Evolutionary conservation across 2,113 vertebrate genomes (phyloP), one percentile per base, ranked within the genome.

Genomic region (Apteryx mantelli): DNA sequence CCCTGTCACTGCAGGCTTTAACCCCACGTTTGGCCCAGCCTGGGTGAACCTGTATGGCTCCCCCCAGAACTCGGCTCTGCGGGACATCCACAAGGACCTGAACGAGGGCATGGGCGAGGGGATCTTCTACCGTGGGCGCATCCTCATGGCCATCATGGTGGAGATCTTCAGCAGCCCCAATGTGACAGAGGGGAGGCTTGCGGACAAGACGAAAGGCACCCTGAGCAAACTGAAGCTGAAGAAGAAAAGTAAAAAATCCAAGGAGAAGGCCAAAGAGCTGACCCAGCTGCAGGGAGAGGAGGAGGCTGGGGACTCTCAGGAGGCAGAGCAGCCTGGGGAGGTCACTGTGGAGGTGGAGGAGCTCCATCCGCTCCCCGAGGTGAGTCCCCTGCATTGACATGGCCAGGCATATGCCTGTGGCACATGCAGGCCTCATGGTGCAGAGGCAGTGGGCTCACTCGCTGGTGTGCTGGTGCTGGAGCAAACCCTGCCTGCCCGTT

Each of bases 31-130:
- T 52, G 99, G 99, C 15, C 99, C 99, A 1, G 92, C 98, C 48
- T 99, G 99, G 99, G 96, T 99, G 48, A 99, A 99, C 83, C 97
- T 99, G 8, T 99, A 99, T 24, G 99, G 99, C 13, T 99, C 99
- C 2, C 98, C 99, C 11, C 98, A 98, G 94, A 99, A 99, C 93
- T 99, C 98, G 1, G 96, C 98, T 4, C 97, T 99, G 22, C 38
- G 98, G 82, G 99, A 99, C 11, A 38, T 98, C 71, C 98, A 99
- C 94, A 98, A 97, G 92, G 98, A 98, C 89, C 97, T 99, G 95
- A 99, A 99, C 1, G 98, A 99, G 97, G 99, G 99, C 24, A 74
- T 98, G 53, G 98, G 99, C 0, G 98, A 98, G 65, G 99, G 99
- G 44, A 98, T 99, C 86, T 99, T 98, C 97, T 99, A 99, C 93